A percentile compares a stretch with the other conserved stretches of the same genome.
These are phyloP conservation scores for Napeogenes inachia DNA, from an alignment of 2,888 invertebrate genomes.

Conservation along the genomic window DNA sequence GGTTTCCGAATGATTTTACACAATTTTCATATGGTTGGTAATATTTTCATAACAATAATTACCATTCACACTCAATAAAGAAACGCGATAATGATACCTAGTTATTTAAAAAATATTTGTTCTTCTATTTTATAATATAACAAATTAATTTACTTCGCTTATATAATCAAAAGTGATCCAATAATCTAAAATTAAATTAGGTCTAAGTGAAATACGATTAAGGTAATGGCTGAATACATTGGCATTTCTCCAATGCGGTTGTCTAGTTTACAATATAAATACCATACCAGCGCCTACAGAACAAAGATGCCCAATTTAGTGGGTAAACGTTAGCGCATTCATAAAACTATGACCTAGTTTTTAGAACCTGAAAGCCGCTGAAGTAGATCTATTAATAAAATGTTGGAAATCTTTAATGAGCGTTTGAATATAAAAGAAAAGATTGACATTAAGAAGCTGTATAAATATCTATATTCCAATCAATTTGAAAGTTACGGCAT, in stretches of 20 bases:
- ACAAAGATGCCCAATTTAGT: slow-evolving; percentile 17
- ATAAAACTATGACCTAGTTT: slow-evolving; percentile 20
- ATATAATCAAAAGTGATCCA: no score
- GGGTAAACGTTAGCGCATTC: slow-evolving; percentile 18
- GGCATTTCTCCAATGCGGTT: not conserved
- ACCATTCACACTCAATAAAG: no score
- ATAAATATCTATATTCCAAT: no score
- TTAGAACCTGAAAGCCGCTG: slow-evolving; percentile 7
- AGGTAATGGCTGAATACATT: not conserved
- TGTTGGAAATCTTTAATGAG: slow-evolving; percentile 13
- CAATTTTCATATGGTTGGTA: no score
- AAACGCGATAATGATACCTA: no score
- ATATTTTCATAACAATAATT: no score
- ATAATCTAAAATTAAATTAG: not conserved
- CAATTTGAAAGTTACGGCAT: no score
- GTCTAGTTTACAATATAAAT: not conserved
- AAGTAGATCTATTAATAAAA: slow-evolving; percentile 12
- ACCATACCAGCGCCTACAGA: slow-evolving; percentile 6
- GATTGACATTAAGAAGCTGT: not conserved
- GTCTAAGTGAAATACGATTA: not conserved
- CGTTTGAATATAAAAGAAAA: slow-evolving; percentile 11
- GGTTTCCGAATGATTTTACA: no score
- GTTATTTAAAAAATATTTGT: no score
- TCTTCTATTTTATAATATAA: no score
- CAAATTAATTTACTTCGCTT: no score